phyloP scores from a whole-genome alignment of 2,797 vertebrate genomes.

The Brachymystax lenok region DNA sequence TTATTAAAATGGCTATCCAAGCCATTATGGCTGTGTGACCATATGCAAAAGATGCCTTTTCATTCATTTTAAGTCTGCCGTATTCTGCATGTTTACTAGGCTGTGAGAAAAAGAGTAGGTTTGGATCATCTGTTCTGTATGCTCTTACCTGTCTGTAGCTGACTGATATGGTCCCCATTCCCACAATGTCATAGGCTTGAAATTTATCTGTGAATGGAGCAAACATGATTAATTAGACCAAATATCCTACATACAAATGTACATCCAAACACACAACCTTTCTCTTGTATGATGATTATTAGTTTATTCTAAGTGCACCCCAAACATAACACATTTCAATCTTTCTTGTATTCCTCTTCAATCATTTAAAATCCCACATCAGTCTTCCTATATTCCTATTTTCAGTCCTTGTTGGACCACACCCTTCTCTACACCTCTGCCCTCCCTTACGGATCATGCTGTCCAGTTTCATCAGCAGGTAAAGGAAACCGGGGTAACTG shows the following conservation, averaged over 20 bases:
- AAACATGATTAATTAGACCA: neutral
- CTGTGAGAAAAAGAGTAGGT: neutral
- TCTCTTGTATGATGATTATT: neutral
- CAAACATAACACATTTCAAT: neutral
- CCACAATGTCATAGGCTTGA: conserved; percentile 65
- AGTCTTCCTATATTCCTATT: neutral
- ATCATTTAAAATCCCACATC: neutral
- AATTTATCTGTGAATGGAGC: conserved; percentile 69
- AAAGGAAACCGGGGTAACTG: conserved; percentile 79
- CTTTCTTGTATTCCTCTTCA: neutral
- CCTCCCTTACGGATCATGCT: conserved; percentile 76
- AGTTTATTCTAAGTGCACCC: neutral
- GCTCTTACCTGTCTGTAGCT: conserved; percentile 74
- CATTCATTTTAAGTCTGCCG: neutral
- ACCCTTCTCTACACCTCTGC: neutral
- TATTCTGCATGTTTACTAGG: neutral
- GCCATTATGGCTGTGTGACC: neutral
- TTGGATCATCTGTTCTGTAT: neutral
- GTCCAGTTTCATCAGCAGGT: conserved; percentile 77
- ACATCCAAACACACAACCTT: neutral
- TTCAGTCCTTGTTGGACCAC: neutral
- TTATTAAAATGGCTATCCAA: neutral
- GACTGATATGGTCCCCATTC: conserved; percentile 68
- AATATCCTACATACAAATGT: neutral
- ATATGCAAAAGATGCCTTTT: neutral